These are phyloP conservation scores for Bufo bufo DNA, from an alignment of 2,113 vertebrate species.

Conservation along the genomic window DNA sequence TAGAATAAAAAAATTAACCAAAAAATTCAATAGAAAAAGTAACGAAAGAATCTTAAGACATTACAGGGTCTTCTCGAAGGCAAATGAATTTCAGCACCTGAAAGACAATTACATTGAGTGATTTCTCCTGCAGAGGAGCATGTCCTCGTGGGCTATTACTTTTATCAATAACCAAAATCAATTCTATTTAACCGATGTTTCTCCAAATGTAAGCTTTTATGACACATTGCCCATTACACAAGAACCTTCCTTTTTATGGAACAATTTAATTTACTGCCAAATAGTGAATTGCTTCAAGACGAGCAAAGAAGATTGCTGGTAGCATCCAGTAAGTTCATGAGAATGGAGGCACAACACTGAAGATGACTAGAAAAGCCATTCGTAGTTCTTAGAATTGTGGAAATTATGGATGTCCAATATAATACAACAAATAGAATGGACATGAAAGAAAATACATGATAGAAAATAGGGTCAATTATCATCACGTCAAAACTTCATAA, in stretches of 20 bases:
- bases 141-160: slow-evolving; percentile 16
- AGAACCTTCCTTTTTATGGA: slow-evolving; percentile 15
- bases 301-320: not conserved
- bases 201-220: slow-evolving; percentile 46
- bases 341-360: not conserved
- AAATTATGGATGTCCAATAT: not conserved
- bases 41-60: not conserved
- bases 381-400: not conserved
- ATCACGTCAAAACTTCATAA: not conserved
- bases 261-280: slow-evolving; percentile 43
- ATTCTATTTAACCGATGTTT: slow-evolving; percentile 49
- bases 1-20: not conserved
- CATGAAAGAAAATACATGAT: not conserved
- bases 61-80: not conserved
- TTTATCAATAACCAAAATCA: slow-evolving; percentile 55
- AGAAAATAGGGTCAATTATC: not conserved
- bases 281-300: slow-evolving; percentile 16
- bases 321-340: not conserved
- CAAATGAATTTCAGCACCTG: slow-evolving; percentile 31
- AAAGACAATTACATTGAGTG: slow-evolving; percentile 46
- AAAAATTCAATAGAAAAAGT: not conserved
- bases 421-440: not conserved
- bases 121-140: not conserved
- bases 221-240: slow-evolving; percentile 32
- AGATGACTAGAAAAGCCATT: not conserved